Base-by-base conservation (phyloP, 2,888 invertebrate genomes). In the Thecocarcelia acutangulata region DNA sequence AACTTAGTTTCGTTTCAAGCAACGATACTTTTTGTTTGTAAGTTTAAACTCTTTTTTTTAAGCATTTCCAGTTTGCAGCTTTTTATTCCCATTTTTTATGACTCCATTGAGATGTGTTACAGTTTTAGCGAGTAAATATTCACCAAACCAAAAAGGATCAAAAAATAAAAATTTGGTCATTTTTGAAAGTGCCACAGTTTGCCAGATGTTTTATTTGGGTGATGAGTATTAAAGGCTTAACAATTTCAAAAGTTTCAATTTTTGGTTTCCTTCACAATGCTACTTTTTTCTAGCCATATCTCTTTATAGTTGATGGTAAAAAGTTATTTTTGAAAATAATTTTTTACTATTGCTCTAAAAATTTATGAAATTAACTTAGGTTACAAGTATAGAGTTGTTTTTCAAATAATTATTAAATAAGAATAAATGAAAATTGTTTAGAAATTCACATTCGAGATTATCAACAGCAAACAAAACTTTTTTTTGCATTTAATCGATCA, bases 21-120 rank as follows among this genome's bases (percentile, higher is more conserved):
- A 19, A 12, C 58, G 58, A 13, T 40, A 58, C 0, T 2, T 37
- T 17, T 2, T 5, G 19, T 19, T 40, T 3, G n/a, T 50, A 37
- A 4, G 11, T 17, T 8, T 1, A 66, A 24, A 33, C 24, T 24
- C 19, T 66, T 40, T 52, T 66, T 52, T 0, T 64, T 70, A 12
- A 58, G 48, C 19, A n/a, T 54, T 74, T 50, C 33, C 12, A n/a
- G 17, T 58, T 42, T 61, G 24, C 56, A 42, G 59, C 63, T 76
- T 76, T 75, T 69, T 24, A 44, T 77, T 77, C 50, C 70, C 52
- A 61, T 83, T 80, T 73, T 83, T 83, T 83, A 83, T 83, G 72
- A 64, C 50, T 50, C 83, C 83, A 37, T n/a, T 58, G 83, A 76
- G 83, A 83, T 63, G 46, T 40, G 61, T 46, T 50, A n/a, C 56